These are phyloP conservation scores for Ypsolopha scabrella DNA, from an alignment of 2,888 invertebrate species.

Conservation along the genomic window DNA sequence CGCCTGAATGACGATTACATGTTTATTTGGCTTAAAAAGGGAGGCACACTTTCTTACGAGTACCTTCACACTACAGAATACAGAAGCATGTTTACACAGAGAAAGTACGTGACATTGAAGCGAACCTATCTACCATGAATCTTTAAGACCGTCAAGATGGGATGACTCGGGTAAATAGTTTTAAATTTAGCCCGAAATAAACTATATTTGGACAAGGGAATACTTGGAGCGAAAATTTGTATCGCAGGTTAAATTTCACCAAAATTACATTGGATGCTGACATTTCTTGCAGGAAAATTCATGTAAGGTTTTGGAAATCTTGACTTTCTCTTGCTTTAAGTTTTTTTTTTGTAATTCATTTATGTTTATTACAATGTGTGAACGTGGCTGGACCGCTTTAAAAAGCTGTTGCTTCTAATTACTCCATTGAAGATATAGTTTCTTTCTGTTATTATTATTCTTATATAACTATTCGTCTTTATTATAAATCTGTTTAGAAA, in stretches of 20 bases:
- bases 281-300: not conserved
- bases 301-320: no score
- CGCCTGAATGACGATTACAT: slow-evolving; percentile 54
- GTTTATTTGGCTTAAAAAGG: slow-evolving; percentile 61
- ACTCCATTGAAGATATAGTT: no score
- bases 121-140: slow-evolving; percentile 37
- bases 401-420: no score
- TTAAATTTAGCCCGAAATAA: slow-evolving; percentile 21
- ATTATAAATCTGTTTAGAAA: no score
- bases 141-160: slow-evolving; percentile 31
- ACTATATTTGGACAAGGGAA: slow-evolving; percentile 3
- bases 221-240: slow-evolving; percentile 2
- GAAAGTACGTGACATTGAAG: slow-evolving; percentile 40
- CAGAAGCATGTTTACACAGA: slow-evolving; percentile 16
- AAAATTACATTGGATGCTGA: not conserved
- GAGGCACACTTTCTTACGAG: slow-evolving; percentile 42
- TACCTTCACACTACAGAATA: slow-evolving; percentile 25
- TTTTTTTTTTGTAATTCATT: no score
- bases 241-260: not conserved
- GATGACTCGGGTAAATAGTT: slow-evolving; percentile 37
- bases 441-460: no score
- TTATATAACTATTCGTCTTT: no score
- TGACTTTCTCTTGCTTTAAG: no score
- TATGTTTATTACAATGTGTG: no score
- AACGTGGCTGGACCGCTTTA: no score